Evolutionary conservation across 2,888 invertebrate genomes (phyloP).

Genomic region (Dynastes grantii): DNA sequence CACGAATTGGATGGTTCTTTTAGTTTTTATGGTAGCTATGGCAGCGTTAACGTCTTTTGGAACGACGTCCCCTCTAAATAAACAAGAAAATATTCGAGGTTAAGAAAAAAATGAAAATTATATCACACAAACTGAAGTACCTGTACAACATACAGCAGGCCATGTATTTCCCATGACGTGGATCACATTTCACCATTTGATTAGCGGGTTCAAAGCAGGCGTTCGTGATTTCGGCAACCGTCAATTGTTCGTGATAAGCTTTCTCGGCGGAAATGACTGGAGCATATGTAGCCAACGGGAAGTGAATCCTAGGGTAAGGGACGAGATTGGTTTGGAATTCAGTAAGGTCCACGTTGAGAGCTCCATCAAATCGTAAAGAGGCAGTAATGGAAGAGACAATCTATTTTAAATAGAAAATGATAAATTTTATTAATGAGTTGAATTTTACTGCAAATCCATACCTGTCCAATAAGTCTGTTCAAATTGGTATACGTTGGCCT

Average conservation of each 20-base stretch:
- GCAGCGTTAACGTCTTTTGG: conserved; percentile 94
- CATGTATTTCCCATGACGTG: conserved; percentile 93
- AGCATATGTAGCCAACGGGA: conserved; percentile 93
- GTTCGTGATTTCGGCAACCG: conserved; percentile 94
- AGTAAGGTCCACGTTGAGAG: conserved; percentile 93
- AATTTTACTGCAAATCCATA: conserved; percentile 56
- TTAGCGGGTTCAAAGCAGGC: conserved; percentile 96
- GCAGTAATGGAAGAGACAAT: conserved; percentile 96
- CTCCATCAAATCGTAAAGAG: conserved; percentile 92
- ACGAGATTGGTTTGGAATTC: conserved; percentile 96
- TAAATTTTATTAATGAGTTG: neutral
- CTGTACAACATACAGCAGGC: conserved; percentile 95
- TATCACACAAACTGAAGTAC: conserved; percentile 60
- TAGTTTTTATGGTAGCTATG: conserved; percentile 95
- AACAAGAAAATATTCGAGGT: conserved; percentile 17
- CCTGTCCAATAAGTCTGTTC: conserved; percentile 88
- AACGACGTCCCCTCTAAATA: conserved; percentile 88
- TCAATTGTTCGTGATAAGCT: conserved; percentile 93
- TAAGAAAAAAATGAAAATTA: neutral
- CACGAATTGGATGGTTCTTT: conserved; percentile 90
- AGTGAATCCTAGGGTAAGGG: conserved; percentile 96
- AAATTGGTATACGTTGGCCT: conserved; percentile 90
- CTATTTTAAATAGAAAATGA: conserved; percentile 64
- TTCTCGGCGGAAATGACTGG: conserved; percentile 95
- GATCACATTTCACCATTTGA: conserved; percentile 95